These are phyloP conservation scores for Drosophila paucipuncta DNA, from an alignment of 2,888 invertebrate species.

Conservation along the genomic window DNA sequence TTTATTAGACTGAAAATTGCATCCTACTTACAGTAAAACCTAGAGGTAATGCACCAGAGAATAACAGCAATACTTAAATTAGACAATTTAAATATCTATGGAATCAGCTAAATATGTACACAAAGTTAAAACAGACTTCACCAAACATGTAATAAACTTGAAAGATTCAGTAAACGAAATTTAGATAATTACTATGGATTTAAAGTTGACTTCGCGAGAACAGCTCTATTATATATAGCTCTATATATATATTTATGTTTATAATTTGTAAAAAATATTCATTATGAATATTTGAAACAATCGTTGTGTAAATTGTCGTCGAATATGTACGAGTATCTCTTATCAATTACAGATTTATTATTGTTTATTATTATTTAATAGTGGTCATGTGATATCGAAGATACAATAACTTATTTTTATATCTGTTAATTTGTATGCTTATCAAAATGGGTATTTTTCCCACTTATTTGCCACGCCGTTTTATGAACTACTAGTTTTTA, in stretches of 20 bases:
- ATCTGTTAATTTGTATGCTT: constrained; percentile 4
- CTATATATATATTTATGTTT: not conserved
- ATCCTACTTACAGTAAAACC: not conserved
- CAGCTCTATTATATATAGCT: not conserved
- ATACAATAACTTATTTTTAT: not conserved
- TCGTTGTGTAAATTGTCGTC: not conserved
- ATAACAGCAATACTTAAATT: not conserved
- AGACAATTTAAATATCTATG: not conserved
- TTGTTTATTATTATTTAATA: not conserved
- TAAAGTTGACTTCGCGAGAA: not conserved
- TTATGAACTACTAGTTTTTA: not conserved
- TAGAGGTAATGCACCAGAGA: not conserved
- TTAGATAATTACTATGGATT: not conserved
- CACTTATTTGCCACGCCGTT: not conserved
- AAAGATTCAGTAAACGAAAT: not conserved
- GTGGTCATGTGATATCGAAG: not conserved
- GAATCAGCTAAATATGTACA: not conserved
- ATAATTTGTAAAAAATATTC: not conserved
- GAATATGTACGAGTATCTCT: not conserved
- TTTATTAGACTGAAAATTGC: not conserved
- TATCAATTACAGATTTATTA: not conserved
- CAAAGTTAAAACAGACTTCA: not conserved
- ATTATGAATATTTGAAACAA: not conserved
- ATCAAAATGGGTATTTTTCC: not conserved
- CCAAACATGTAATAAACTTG: not conserved